Evolutionary conservation across 1,140 invertebrate species (phyloP), one percentile per base, ranked within the genome.

Genomic region (Cryptotermes secundus): DNA sequence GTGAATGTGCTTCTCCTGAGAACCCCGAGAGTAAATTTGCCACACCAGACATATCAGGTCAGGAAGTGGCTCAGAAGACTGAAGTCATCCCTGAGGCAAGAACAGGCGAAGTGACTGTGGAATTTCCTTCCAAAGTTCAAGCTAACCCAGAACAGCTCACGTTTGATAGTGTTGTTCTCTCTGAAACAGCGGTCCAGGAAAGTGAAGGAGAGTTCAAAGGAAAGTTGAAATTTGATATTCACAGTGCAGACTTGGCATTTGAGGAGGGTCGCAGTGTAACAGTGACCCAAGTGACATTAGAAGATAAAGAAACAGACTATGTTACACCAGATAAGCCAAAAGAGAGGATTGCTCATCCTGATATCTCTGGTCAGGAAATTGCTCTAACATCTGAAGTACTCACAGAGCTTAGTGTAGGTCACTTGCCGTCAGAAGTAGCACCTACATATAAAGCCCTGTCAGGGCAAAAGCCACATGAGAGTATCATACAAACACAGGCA

Each of bases 261-360:
- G 88, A 89, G 42, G 89, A 91, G 85, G 89, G 88, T 45, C 90
- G 90, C 85, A 88, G 90, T 85, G 79, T 93, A 16, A 89, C 87
- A 2, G 88, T 92, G 34, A 90, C 88, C 45, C 87, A 92, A 87
- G 88, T 92, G 14, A 86, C 89, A 42, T 81, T 88, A 4, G 88
- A 92, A 80, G 92, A 92, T 81, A 90, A 89, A 86, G 87, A 84
- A 83, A 83, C 35, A 53, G 87, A 85, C 38, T 86, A 79, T 79
- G 80, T 65, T 53, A 82, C 72, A 31, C 79, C 38, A 6, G 87
- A 88, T 84, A 88, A 89, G 87, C 87, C 88, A 1, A 86, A 88
- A 86, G 88, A 82, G 22, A 89, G 89, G 86, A 88, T 86, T 34
- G 91, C 91, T 38, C 88, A 86, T 34, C 88, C 90, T 38, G 89